These are phyloP conservation scores for Phenganax subtilis DNA, from an alignment of 92 coral and sea anemone genomes.

Conservation along the genomic window DNA sequence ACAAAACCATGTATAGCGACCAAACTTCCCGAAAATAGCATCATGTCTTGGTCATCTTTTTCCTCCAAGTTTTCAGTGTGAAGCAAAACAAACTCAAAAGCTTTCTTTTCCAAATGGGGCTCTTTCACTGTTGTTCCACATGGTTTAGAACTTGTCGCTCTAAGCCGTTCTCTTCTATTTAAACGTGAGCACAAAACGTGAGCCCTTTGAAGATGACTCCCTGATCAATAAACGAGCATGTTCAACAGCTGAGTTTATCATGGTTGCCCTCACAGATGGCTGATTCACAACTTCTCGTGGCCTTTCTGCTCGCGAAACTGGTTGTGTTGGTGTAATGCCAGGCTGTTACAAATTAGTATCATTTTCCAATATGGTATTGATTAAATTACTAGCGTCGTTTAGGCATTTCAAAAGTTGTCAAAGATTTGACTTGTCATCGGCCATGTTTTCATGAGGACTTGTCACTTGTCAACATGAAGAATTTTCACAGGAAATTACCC, in stretches of 20 bases:
- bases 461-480: no score
- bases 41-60: conserved; percentile 31
- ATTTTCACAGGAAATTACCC: no score
- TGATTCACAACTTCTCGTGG: not conserved
- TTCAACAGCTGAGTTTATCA: conserved; percentile 41
- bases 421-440: conserved; percentile 4
- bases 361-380: not conserved
- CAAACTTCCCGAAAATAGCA: conserved; percentile 22
- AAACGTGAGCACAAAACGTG: conserved; percentile 31
- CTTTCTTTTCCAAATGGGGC: conserved; percentile 38
- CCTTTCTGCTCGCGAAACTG: conserved; percentile 2
- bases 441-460: not conserved
- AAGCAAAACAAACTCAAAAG: conserved; percentile 50
- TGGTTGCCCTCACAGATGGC: conserved; percentile 19
- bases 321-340: not conserved
- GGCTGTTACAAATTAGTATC: not conserved
- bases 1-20: conserved; percentile 41
- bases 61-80: conserved; percentile 27
- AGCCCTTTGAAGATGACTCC: conserved; percentile 31
- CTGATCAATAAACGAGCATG: conserved; percentile 50
- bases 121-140: conserved; percentile 4
- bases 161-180: conserved; percentile 41
- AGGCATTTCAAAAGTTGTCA: conserved; percentile 5
- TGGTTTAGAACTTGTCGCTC: conserved; percentile 28
- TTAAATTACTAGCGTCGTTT: conserved; percentile 14